phyloP scores from a whole-genome alignment of 2,888 invertebrate genomes.

The Conchocele bisecta region DNA sequence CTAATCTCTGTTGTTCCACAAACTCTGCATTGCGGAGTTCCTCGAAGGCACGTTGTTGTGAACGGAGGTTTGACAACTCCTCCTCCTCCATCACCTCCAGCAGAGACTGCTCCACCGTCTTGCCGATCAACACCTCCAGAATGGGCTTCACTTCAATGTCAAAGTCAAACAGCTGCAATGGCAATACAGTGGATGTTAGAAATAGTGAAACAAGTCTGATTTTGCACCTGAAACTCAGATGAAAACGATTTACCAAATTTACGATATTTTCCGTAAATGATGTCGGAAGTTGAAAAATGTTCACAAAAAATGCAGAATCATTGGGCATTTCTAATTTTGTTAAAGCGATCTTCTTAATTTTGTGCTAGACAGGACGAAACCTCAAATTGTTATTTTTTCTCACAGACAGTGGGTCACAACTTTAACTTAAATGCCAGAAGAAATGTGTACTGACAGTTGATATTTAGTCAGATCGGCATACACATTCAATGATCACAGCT shows the following conservation, averaged over 20 bases:
- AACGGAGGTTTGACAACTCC: constrained; percentile 91
- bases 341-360: too few relatives aligned
- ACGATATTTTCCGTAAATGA: too few relatives aligned
- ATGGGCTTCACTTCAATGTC: constrained; percentile 95
- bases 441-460: too few relatives aligned
- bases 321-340: too few relatives aligned
- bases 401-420: too few relatives aligned
- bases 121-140: constrained; percentile 93
- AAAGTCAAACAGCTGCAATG: constrained; percentile 91
- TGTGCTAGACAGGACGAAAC: too few relatives aligned
- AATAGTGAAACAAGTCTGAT: not conserved
- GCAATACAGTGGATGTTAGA: not conserved
- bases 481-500: too few relatives aligned
- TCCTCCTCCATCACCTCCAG: constrained; percentile 96
- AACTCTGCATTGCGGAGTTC: constrained; percentile 91
- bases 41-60: constrained; percentile 89
- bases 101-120: constrained; percentile 94
- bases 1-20: constrained; percentile 91
- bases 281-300: too few relatives aligned
- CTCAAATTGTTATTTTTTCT: too few relatives aligned
- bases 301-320: not conserved
- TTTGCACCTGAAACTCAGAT: not conserved
- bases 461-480: too few relatives aligned
- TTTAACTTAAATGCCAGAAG: too few relatives aligned
- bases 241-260: too few relatives aligned